Evolutionary conservation across 2,113 vertebrate species (phyloP).

Genomic region (Istiophorus platypterus): DNA sequence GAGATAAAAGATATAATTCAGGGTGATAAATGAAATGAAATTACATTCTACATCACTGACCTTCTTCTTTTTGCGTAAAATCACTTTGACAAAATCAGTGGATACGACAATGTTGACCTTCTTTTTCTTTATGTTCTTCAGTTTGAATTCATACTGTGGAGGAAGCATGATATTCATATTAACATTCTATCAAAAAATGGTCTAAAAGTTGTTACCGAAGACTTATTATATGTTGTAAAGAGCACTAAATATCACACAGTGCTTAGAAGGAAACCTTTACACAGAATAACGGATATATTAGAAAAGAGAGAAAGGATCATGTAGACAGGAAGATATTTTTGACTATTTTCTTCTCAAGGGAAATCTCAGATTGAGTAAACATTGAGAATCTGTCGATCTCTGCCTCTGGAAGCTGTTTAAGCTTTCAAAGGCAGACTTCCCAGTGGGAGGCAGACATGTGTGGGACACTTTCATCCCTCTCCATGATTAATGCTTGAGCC

Average conservation of each 20-base stretch:
- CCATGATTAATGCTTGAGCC: constrained; percentile 53
- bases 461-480: constrained; percentile 72
- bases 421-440: constrained; percentile 64
- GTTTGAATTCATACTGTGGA: constrained; percentile 95
- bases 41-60: constrained; percentile 72
- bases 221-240: not conserved
- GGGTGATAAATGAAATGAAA: not conserved
- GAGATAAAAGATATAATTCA: not conserved
- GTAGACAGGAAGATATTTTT: constrained; percentile 30
- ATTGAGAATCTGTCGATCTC: constrained; percentile 54
- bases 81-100: constrained; percentile 91
- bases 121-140: constrained; percentile 99
- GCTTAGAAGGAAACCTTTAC: constrained; percentile 28
- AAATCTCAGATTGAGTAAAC: constrained; percentile 64
- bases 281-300: constrained; percentile 17
- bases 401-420: constrained; percentile 48
- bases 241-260: not conserved
- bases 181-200: not conserved
- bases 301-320: not conserved
- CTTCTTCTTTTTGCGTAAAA: constrained; percentile 96
- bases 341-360: constrained; percentile 31
- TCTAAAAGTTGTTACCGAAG: no score
- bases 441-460: constrained; percentile 52
- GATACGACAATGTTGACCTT: constrained; percentile 96
- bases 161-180: not conserved